Percentiles rank a stretch among this genome's conserved stretches.
Evolutionary conservation across 37 sponge, comb jelly and placozoan genomes (phyloP).

Genomic region (Petrosia ficiformis): DNA sequence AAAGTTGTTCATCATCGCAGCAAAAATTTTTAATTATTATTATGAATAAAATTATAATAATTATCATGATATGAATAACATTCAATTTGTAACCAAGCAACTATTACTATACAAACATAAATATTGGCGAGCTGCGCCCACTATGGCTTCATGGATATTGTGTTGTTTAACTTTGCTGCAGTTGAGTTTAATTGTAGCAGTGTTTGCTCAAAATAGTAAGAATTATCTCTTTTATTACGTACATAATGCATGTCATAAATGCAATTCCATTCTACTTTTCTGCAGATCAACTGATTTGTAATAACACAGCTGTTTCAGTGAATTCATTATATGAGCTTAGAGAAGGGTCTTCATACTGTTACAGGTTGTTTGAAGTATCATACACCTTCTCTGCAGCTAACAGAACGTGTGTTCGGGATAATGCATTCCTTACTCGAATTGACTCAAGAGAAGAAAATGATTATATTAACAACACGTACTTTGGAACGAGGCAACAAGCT

Average conservation of each 20-base stretch:
- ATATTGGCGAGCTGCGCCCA: not conserved
- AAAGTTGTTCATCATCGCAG: too few species aligned
- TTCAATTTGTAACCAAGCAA: not conserved
- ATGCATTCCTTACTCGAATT: slow-evolving; percentile 32
- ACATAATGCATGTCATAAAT: too few species aligned
- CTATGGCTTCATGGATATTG: not conserved
- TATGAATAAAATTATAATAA: too few species aligned
- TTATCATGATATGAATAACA: too few species aligned
- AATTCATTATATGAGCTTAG: not conserved
- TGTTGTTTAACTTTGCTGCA: not conserved
- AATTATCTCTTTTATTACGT: too few species aligned
- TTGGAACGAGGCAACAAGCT: not conserved
- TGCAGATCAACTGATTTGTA: slow-evolving; percentile 12
- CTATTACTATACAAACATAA: not conserved
- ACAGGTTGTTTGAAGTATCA: slow-evolving; percentile 13
- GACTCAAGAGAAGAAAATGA: slow-evolving; percentile 27
- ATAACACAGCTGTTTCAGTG: not conserved
- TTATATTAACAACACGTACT: slow-evolving; percentile 11
- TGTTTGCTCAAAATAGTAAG: too few species aligned
- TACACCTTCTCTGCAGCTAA: slow-evolving; percentile 31
- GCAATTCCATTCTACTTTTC: not conserved
- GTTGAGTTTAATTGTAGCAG: not conserved
- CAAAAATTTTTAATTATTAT: too few species aligned
- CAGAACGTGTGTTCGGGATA: slow-evolving; percentile 30
- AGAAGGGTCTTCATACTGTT: slow-evolving; percentile 19